Evolutionary conservation across 2,888 invertebrate genomes (phyloP), one percentile per base, ranked within the genome.

Genomic region (Panopea generosa): DNA sequence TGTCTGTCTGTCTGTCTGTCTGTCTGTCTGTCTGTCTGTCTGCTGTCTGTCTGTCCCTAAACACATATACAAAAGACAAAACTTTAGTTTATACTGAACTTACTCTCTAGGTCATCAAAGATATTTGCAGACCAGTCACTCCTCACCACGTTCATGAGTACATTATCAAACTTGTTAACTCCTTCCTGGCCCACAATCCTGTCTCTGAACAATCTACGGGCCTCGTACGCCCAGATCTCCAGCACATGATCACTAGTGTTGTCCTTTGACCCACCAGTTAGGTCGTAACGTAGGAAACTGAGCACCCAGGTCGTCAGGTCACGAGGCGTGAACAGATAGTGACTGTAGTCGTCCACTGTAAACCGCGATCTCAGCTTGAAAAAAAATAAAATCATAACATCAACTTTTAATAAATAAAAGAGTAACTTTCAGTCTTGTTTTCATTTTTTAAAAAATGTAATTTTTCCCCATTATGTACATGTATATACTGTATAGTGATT

Each of bases 271-370:
- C 90, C 87, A 1, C 86, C 87, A n/a, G 73, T 82, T 29, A 92
- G 82, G 78, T 93, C 92, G 84, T 96, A 96, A 87, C 95, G 94
- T 70, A 95, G 94, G 22, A 96, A 93, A 68, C 94, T 95, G 59
- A 94, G 93, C 82, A 95, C 95, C 95, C 96, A 96, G 52, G 93
- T 93, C n/a, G 95, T 95, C 65, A 97, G 92, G 92, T 97, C 96
- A 62, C 95, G 94, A 0, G 96, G 95, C 53, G 95, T 96, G 93
- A 96, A 96, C 72, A 94, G 93, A 89, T 96, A 96, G 91, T 96
- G 96, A 73, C 93, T 93, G 83, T 94, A 93, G 82, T 94, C 93
- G 57, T 94, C 94, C 26, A 93, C 92, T 2, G 93, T 93, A 90
- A 95, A 95, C 29, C 92, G 92, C 26, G 91, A 88, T 69, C 93